Base-by-base conservation (phyloP, 1,140 invertebrate genomes). In the Procambarus virginalis region DNA sequence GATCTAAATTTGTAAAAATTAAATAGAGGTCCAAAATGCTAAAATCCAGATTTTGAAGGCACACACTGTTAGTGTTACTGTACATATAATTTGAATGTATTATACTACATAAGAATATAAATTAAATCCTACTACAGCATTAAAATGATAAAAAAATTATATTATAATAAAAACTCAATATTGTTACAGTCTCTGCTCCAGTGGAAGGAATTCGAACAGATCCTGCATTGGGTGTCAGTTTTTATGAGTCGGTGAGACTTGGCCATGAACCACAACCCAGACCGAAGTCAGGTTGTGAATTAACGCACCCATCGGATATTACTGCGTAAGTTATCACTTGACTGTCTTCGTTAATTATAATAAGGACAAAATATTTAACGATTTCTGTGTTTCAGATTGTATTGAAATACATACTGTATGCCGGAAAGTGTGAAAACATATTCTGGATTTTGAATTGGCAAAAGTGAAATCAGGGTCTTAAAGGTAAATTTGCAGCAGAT, bases 271-370 rank as follows among this genome's bases (percentile, higher is more conserved):
- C 75, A 51, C 83, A 76, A 48, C 12, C 45, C 55, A 86, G 84
- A 80, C 85, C 85, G 22, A 87, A 80, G 85, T 87, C 85, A 70
- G 85, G 60, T 51, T 87, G 85, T 87, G 85, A 87, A 51, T 64
- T 68, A 34, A 87, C 77, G 51, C 85, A 80, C 64, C 85, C 85
- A 22, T 76, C 76, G 51, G 85, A 87, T n/a, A 60, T 70, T 20
- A 73, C 58, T 45, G 76, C 55, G 85, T 87, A 80, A 80, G 85
- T 87, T 73, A 73, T 49, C 14, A 6, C 8, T 9, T 78, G 20
- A 55, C 48, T 45, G 48, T 9, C 51, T 55, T 55, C 34, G 4
- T 55, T 12, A 5, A 55, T 55, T 55, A 4, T 34, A 34, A 34
- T 34, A 34, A 1, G 34, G 34, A 34, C 34, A 34, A 34, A 34